Evolutionary conservation across 1,140 invertebrate genomes (phyloP).

Genomic region (Lethrus apterus): DNA sequence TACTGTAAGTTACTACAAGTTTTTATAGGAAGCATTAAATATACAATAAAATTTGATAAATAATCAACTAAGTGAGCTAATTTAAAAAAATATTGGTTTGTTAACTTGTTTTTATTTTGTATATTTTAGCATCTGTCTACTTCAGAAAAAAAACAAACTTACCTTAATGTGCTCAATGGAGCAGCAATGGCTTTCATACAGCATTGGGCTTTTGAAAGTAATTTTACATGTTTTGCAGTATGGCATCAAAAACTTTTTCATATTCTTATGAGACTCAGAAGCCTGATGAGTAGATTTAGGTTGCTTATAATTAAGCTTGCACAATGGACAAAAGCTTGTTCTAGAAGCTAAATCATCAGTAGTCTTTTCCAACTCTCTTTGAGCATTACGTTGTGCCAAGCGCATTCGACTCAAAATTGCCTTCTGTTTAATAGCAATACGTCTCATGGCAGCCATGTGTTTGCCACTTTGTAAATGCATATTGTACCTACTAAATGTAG

Average conservation of each 20-base stretch:
- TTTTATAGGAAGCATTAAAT: too few relatives aligned
- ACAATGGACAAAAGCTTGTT: constrained; percentile 66
- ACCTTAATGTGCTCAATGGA: constrained; percentile 72
- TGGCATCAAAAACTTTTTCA: constrained; percentile 74
- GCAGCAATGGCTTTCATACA: constrained; percentile 72
- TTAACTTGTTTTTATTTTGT: neutral
- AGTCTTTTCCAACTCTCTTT: constrained; percentile 60
- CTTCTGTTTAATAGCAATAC: constrained; percentile 61
- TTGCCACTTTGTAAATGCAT: constrained; percentile 60
- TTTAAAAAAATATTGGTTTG: constrained; percentile 1
- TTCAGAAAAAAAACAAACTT: constrained; percentile 22
- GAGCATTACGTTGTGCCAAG: constrained; percentile 61
- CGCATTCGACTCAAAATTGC: constrained; percentile 64
- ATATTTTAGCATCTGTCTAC: too few relatives aligned
- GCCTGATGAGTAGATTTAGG: constrained; percentile 64
- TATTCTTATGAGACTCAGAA: constrained; percentile 68
- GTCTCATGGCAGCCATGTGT: constrained; percentile 63
- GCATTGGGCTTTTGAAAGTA: constrained; percentile 70
- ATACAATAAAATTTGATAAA: too few relatives aligned
- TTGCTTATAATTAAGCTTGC: constrained; percentile 71
- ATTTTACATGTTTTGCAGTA: constrained; percentile 64
- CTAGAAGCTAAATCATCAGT: constrained; percentile 54
- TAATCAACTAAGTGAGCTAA: too few relatives aligned
- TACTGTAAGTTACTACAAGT: too few relatives aligned
- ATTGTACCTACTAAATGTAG: constrained; percentile 65